Evolutionary conservation across 1,140 invertebrate genomes (phyloP), one percentile per base, ranked within the genome.

Genomic region (Oryzaephilus surinamensis): DNA sequence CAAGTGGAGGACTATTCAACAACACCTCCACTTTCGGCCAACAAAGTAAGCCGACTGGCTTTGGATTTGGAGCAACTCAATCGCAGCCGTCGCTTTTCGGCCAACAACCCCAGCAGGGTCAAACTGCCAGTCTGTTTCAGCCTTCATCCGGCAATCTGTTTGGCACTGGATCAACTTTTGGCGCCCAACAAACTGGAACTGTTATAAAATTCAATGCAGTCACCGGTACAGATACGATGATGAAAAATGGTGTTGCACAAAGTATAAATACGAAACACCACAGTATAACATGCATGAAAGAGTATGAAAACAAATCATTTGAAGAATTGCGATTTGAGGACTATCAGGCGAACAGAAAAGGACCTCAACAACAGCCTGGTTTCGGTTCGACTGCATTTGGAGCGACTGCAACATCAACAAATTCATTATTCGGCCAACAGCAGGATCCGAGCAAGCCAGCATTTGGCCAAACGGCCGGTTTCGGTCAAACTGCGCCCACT

Each of bases 241-340:
- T 89, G 33, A 96, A 96, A 63, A 81, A 81, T 62, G 87, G 86
- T 2, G 71, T 74, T 7, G 76, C 80, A 1, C 77, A 77, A 48
- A 90, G 70, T 38, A 91, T 98, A 44, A 84, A 75, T 39, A 97
- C 90, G 2, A 77, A 85, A 50, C 90, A 96, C 62, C 87, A 95
- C 59, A 96, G 91, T 58, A 97, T 97, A 24, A 93, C 89, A 3
- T 88, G 84, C 42, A 97, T 97, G 94, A 95, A 97, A 67, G 92
- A 97, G 56, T 97, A 97, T 65, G 92, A 97, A 57, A 67, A 57
- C 14, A 97, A 97, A 68, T 93, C 88, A 1, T 62, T 97, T 15
- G 93, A 97, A 65, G 94, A 98, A 63, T 62, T 99, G 1, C 70
- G 94, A 30, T 64, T 87, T 15, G 94, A 98, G 64, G 95, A 99